Evolutionary conservation across 1,140 invertebrate species (phyloP), one percentile per base, ranked within the genome.

Genomic region (Coelopa frigida): DNA sequence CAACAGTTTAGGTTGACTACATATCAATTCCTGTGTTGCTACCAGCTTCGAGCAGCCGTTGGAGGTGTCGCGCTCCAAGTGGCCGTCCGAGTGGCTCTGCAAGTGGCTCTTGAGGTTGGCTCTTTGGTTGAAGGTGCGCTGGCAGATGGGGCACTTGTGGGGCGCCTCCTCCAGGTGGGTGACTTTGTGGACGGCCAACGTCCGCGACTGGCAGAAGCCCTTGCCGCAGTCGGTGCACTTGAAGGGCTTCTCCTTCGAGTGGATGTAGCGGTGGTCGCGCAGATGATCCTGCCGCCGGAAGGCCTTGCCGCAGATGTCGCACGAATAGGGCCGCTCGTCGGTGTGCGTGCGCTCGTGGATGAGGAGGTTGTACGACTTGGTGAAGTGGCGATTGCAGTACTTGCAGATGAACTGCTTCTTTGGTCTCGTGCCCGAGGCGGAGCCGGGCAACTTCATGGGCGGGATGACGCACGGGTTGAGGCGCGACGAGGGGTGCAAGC

Each of bases 401-500:
- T 91, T 89, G 75, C 94, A 97, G 58, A 97, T 94, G 66, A 94
- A 96, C 65, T 97, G 87, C 59, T 94, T 94, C 73, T 93, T 93
- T 2, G 84, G 84, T 37, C 84, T 72, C 3, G 80, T 75, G 23
- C 80, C 81, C 32, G 60, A 58, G 15, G 20, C 22, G 1, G 46
- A 46, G 4, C 44, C 55, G 5, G 40, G 51, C 22, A 50, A 32
- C 46, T 81, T 76, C 39, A 78, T 65, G 3, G 77, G 74, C 0
- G 73, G 65, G 0, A 79, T 72, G 18, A 77, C 72, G 45, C 73
- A 59, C 12, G 52, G 52, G 43, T 72, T 56, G 11, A 58, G 48
- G 41, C 46, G 42, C 21, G 26, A 37, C 27, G 54, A 50, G 43
- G 65, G 55, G 35, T 71, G 64, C 7, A 72, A 53, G 33, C 70